Evolutionary conservation across 2,888 invertebrate genomes (phyloP), one percentile per base, ranked within the genome.

Genomic region (Aelia acuminata): DNA sequence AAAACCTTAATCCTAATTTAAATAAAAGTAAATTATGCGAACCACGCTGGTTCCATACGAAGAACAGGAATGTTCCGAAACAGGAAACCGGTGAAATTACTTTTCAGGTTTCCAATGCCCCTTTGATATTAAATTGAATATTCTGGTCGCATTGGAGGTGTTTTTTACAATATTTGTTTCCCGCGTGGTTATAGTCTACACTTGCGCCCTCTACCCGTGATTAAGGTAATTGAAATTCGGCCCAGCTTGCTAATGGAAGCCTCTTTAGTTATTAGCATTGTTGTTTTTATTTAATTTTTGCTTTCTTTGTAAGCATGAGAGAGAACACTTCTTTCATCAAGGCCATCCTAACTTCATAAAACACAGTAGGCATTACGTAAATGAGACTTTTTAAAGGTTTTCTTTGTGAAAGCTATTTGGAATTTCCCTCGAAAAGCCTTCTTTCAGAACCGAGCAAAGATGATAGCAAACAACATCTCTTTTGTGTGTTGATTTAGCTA

Each of bases 121-220:
- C 26, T 57, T 57, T 57, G 13, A 57, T 57, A 57, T 57, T 57
- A 57, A 57, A 57, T 57, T 57, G 57, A 57, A 57, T 57, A 57
- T 57, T 57, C 57, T 26, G 57, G 26, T 3, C 57, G 57, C 57
- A 57, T 31, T 26, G 57, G 26, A 57, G 26, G 26, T 57, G 26
- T 57, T 57, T 57, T 57, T 57, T 5, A 57, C 57, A 26, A 26
- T 57, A 57, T 57, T 57, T 57, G 57, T n/a, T 53, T n/a, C 8
- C 53, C n/a, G n/a, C 5, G n/a, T 26, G 57, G 57, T 15, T 26
- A 57, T 57, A 26, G 11, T 26, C 57, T 57, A 13, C 57, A 57
- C 13, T 26, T 57, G 57, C 5, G 1, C 15, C 5, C 57, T 26
- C 57, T 13, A 26, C 15, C 57, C 13, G 26, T 26, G 15, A 57